Evolutionary conservation across 2,888 invertebrate species (phyloP).

Genomic region (Leistus spinibarbis): DNA sequence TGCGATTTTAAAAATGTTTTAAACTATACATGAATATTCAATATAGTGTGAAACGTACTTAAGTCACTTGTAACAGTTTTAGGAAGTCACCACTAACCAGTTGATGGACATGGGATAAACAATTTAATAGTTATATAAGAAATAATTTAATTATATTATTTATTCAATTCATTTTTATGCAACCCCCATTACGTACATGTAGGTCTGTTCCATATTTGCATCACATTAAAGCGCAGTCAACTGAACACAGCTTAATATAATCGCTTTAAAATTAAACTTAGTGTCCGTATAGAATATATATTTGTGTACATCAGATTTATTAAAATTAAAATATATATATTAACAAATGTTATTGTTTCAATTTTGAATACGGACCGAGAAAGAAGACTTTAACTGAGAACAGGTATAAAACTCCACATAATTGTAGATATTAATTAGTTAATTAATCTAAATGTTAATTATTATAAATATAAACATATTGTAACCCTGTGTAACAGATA

Average conservation of each 20-base stretch:
- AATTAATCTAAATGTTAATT: neutral
- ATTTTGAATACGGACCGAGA: constrained; percentile 27
- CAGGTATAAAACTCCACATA: constrained; percentile 28
- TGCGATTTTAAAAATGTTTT: no score
- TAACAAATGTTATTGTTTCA: constrained; percentile 33
- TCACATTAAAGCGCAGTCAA: no score
- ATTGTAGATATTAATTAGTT: constrained; percentile 25
- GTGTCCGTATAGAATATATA: neutral
- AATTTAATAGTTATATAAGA: no score
- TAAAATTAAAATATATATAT: constrained; percentile 20
- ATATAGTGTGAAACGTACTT: no score
- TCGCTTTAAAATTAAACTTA: neutral
- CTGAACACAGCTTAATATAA: neutral
- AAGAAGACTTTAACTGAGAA: constrained; percentile 24
- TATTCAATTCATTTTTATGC: neutral
- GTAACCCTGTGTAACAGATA: no score
- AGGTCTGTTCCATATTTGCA: no score
- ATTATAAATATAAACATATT: neutral
- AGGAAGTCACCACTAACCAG: no score
- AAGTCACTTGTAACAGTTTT: no score
- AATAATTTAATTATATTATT: no score
- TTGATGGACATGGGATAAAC: no score
- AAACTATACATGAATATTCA: no score
- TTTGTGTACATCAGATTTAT: constrained; percentile 20
- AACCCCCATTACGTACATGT: no score